Percentiles rank a stretch among this genome's conserved stretches.
Conservation (phyloP, 2,888 invertebrate genomes). For the Criorhina ranunculi region DNA sequence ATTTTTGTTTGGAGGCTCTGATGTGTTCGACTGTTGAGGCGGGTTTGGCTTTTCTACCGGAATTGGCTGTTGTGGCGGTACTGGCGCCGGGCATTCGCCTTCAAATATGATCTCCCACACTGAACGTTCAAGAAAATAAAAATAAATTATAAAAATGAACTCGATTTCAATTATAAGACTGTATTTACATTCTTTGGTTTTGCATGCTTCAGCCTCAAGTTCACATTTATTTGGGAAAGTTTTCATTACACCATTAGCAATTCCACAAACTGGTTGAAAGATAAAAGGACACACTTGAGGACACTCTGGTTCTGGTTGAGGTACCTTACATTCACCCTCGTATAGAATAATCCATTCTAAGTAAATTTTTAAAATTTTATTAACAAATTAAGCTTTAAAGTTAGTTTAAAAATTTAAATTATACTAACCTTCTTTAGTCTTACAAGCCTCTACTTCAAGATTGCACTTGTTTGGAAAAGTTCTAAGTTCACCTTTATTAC, state of each 20-base stretch:
- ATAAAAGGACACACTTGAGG: conserved; percentile 19
- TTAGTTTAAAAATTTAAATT: background rate
- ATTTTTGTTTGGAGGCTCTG: background rate
- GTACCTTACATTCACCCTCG: conserved; percentile 16
- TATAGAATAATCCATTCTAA: conserved; percentile 29
- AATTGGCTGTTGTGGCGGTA: background rate
- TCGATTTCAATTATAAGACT: background rate
- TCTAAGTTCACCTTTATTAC: conserved; percentile 9
- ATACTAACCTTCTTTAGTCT: conserved; percentile 1
- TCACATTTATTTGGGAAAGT: conserved; percentile 31
- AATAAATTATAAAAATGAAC: background rate
- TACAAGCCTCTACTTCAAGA: conserved; percentile 16
- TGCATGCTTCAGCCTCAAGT: conserved; percentile 3
- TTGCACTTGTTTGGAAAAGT: conserved; percentile 42
- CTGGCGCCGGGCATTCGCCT: conserved; percentile 22
- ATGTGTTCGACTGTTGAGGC: background rate
- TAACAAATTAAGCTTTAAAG: background rate
- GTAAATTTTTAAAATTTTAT: no score
- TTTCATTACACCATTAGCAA: conserved; percentile 9
- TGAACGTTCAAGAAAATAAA: conserved; percentile 4
- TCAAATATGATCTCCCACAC: conserved; percentile 36
- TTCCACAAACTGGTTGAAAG: conserved; percentile 37
- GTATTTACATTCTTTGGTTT: conserved; percentile 21
- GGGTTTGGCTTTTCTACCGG: background rate
- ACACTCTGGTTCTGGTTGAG: background rate